Evolutionary conservation across 2,888 invertebrate species (phyloP).

Genomic region (Diaphora mendica): DNA sequence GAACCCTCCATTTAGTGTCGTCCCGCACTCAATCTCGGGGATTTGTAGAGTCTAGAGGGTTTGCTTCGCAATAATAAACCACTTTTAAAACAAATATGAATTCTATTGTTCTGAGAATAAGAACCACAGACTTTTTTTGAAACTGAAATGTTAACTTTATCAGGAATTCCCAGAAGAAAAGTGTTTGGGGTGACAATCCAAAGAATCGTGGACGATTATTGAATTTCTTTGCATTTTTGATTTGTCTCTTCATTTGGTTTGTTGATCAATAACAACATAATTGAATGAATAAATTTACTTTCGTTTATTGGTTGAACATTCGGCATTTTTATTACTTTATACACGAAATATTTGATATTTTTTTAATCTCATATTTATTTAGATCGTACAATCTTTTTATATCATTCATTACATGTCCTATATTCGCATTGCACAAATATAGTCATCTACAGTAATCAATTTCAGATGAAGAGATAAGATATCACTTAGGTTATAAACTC

Average conservation of each 20-base stretch:
- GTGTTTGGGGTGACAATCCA: slow-evolving; percentile 79
- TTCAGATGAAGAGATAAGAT: too few species aligned
- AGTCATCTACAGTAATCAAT: too few species aligned
- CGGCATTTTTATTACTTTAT: slow-evolving; percentile 8
- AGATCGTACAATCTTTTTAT: neutral
- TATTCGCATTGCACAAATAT: neutral
- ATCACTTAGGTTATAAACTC: too few species aligned
- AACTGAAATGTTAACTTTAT: slow-evolving; percentile 39
- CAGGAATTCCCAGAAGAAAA: slow-evolving; percentile 55
- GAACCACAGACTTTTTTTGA: slow-evolving; percentile 18
- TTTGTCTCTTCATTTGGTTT: slow-evolving; percentile 74
- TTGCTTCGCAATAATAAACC: slow-evolving; percentile 41
- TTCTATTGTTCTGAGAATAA: slow-evolving; percentile 51
- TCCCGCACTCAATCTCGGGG: slow-evolving; percentile 79
- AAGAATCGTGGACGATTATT: slow-evolving; percentile 80
- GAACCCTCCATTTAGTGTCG: slow-evolving; percentile 73
- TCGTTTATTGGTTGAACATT: slow-evolving; percentile 17
- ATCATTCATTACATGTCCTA: neutral
- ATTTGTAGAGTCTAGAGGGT: slow-evolving; percentile 69
- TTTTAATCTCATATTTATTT: neutral
- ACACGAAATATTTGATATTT: neutral
- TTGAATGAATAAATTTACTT: slow-evolving; percentile 34
- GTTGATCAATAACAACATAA: slow-evolving; percentile 64
- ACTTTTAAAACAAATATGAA: slow-evolving; percentile 51
- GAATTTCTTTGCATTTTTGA: slow-evolving; percentile 83